Evolutionary conservation across 2,113 vertebrate species (phyloP).

Genomic region (Campylomormyrus numenius): DNA sequence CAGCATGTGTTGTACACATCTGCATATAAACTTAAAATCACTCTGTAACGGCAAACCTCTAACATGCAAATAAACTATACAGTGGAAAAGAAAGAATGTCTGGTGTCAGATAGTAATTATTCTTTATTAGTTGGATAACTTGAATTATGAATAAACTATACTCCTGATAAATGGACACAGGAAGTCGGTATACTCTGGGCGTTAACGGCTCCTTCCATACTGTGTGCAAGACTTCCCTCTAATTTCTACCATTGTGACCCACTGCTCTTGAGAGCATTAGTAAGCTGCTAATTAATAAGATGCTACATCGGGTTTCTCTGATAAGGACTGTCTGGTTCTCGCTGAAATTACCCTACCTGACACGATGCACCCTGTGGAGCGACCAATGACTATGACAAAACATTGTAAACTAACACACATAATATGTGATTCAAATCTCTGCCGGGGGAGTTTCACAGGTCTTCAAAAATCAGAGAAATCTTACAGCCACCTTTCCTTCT

Average conservation of each 20-base stretch:
- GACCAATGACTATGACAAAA: not conserved
- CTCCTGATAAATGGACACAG: not conserved
- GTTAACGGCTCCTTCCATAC: not conserved
- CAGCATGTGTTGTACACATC: not conserved
- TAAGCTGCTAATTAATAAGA: not conserved
- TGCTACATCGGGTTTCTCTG: not conserved
- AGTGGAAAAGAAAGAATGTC: not conserved
- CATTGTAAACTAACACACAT: not conserved
- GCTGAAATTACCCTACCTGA: not conserved
- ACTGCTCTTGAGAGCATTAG: not conserved
- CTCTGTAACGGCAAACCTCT: not conserved
- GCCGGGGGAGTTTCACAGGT: not conserved
- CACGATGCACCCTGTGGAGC: not conserved
- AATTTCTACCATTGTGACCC: not conserved
- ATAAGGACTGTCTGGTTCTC: not conserved
- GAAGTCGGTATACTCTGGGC: not conserved
- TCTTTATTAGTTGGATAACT: not conserved
- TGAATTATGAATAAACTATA: not conserved
- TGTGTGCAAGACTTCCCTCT: not conserved
- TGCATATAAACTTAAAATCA: not conserved
- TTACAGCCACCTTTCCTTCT: not conserved
- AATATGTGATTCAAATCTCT: not conserved
- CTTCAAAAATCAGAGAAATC: not conserved
- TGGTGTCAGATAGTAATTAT: not conserved
- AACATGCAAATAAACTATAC: not conserved